phyloP scores from a whole-genome alignment of 2,888 invertebrate species.

The Chaetogeoica ovagalla region DNA sequence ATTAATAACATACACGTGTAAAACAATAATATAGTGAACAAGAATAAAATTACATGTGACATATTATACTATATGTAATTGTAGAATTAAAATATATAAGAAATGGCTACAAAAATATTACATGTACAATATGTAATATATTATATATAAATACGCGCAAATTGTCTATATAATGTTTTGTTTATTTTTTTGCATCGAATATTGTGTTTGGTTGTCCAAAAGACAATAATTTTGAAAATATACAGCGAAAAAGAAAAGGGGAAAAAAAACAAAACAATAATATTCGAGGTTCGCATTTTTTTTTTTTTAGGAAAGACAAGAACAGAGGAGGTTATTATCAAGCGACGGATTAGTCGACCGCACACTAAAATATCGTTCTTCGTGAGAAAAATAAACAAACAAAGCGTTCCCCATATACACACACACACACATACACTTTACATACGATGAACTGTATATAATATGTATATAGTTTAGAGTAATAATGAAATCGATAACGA shows the following conservation, averaged over 20 bases:
- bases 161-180: constrained; percentile 16
- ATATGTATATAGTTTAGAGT: constrained; percentile 15
- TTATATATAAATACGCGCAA: neutral
- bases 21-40: constrained; percentile 16
- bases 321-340: no score
- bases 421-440: neutral
- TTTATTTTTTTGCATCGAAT: neutral
- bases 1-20: constrained; percentile 13
- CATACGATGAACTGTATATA: neutral
- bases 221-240: constrained; percentile 24
- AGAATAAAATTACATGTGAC: constrained; percentile 25
- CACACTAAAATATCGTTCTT: constrained; percentile 11
- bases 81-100: constrained; percentile 39
- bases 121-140: neutral
- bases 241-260: constrained; percentile 13
- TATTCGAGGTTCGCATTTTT: neutral
- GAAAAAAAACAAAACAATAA: neutral
- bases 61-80: neutral
- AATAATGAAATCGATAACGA: constrained; percentile 6
- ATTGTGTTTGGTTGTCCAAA: constrained; percentile 13
- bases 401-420: constrained; percentile 8
- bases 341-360: neutral
- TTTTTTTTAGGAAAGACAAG: neutral
- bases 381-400: constrained; percentile 3
- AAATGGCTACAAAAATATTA: constrained; percentile 44